These are phyloP conservation scores for Carposina sasakii DNA, from an alignment of 1,140 invertebrate species.

Conservation along the genomic window DNA sequence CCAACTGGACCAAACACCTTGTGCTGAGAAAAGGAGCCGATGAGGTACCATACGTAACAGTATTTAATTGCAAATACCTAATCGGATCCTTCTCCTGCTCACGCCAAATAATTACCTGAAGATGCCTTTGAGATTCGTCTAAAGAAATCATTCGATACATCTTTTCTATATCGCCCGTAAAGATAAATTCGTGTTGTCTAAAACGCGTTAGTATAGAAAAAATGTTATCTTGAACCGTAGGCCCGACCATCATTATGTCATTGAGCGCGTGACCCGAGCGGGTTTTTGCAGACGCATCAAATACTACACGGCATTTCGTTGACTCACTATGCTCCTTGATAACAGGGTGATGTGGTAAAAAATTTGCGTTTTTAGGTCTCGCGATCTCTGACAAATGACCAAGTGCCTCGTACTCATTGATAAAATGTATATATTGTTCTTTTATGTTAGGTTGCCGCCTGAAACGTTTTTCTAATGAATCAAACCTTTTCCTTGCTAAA, in stretches of 20 bases:
- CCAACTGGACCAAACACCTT: not conserved
- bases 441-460: not conserved
- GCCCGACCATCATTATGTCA: conserved; percentile 32
- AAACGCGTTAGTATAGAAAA: conserved; percentile 41
- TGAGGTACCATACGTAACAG: conserved; percentile 1
- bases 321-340: not conserved
- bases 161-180: conserved; percentile 46
- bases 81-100: conserved; percentile 10
- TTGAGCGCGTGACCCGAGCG: conserved; percentile 36
- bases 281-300: conserved; percentile 12
- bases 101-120: conserved; percentile 48
- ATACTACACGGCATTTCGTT: conserved; percentile 8
- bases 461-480: conserved; percentile 3
- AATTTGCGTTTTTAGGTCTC: not conserved
- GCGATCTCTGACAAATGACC: conserved; percentile 4
- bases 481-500: conserved; percentile 1
- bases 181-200: conserved; percentile 28
- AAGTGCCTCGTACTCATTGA: conserved; percentile 2
- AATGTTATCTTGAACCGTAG: conserved; percentile 44
- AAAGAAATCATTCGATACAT: conserved; percentile 54
- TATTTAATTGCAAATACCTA: conserved; percentile 4
- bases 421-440: conserved; percentile 4
- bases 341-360: conserved; percentile 6
- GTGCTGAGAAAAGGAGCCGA: conserved; percentile 1
- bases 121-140: conserved; percentile 22